These are phyloP conservation scores for Chelonus formosanus DNA, from an alignment of 2,888 invertebrate species.

Conservation along the genomic window DNA sequence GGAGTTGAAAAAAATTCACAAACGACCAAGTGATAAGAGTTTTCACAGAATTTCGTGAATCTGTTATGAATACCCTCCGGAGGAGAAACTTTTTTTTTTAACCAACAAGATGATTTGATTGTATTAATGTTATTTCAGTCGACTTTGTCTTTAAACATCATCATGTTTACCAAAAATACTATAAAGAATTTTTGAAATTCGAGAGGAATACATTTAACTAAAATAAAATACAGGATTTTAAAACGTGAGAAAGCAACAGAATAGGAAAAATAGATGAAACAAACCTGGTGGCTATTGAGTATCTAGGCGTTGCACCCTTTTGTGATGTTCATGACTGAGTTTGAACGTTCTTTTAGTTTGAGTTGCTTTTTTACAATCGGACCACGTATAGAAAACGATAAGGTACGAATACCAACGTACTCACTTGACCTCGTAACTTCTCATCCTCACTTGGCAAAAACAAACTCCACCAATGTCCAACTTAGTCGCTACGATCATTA, in stretches of 20 bases:
- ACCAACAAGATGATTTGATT: too few relatives aligned
- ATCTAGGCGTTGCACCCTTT: not conserved
- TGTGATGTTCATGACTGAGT: slow-evolving; percentile 4
- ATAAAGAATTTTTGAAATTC: too few relatives aligned
- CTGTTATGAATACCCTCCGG: not conserved
- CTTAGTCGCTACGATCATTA: slow-evolving; percentile 8
- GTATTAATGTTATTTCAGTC: too few relatives aligned
- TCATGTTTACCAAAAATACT: too few relatives aligned
- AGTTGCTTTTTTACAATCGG: slow-evolving; percentile 27
- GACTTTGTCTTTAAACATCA: too few relatives aligned
- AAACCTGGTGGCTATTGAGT: slow-evolving; percentile 4
- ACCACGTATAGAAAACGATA: slow-evolving; percentile 32
- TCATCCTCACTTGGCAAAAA: slow-evolving; percentile 21
- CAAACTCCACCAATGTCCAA: slow-evolving; percentile 5
- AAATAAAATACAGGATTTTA: slow-evolving; percentile 2
- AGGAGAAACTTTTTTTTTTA: too few relatives aligned
- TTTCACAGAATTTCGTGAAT: slow-evolving; percentile 17
- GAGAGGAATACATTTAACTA: not conserved
- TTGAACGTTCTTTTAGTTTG: slow-evolving; percentile 10
- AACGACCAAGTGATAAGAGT: slow-evolving; percentile 25
- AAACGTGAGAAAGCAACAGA: slow-evolving; percentile 3
- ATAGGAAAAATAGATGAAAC: not conserved
- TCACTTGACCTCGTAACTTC: slow-evolving; percentile 20
- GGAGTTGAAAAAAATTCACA: slow-evolving; percentile 36
- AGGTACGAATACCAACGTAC: slow-evolving; percentile 21